Conservation (phyloP, 1,140 invertebrate genomes). For the Mya arenaria region DNA sequence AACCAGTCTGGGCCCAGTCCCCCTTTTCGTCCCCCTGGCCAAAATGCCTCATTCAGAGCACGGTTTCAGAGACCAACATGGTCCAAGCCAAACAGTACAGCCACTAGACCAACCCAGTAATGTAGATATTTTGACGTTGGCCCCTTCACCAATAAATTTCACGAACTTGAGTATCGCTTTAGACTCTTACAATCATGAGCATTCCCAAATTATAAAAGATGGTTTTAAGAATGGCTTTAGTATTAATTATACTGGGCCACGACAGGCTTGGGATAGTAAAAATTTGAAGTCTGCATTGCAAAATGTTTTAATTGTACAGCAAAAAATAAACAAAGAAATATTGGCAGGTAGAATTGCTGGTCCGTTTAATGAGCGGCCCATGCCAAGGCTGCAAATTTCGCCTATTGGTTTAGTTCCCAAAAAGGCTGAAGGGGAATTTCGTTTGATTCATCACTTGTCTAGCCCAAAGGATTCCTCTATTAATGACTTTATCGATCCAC, state of each 20-base stretch:
- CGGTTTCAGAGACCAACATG: neutral
- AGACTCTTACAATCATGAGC: neutral
- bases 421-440: slow-evolving; percentile 7
- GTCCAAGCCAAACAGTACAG: neutral
- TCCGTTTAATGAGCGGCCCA: neutral
- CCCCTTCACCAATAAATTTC: neutral
- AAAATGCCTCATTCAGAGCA: neutral
- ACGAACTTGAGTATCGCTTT: neutral
- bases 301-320: neutral
- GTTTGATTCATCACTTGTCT: slow-evolving; percentile 27
- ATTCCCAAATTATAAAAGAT: neutral
- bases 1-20: too few relatives aligned
- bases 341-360: neutral
- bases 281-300: slow-evolving; percentile 22
- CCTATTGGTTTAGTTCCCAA: slow-evolving; percentile 29
- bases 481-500: slow-evolving; percentile 30
- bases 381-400: neutral
- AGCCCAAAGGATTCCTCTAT: slow-evolving; percentile 16
- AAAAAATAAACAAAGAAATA: slow-evolving; percentile 22
- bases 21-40: too few relatives aligned
- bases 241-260: neutral
- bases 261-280: neutral
- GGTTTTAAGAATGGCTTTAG: slow-evolving; percentile 39
- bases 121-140: neutral
- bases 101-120: neutral